Base-by-base conservation (phyloP, 30 jellyfish, hydroid and myxozoan genomes). In the Morbakka virulenta region DNA sequence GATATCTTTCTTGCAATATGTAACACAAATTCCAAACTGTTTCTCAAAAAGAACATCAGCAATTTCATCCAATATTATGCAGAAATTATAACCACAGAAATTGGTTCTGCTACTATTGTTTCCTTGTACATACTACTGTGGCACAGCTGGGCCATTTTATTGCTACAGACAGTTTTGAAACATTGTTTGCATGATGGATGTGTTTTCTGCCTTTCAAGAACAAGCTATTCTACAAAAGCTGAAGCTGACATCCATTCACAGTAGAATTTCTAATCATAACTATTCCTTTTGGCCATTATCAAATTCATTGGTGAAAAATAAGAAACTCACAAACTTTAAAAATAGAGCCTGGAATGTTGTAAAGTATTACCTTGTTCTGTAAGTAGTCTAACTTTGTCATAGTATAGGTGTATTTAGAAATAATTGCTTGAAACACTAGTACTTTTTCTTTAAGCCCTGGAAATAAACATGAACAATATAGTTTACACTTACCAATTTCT, bases 21-120 rank as follows among this genome's bases (percentile, higher is more conserved):
- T 52, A 25, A 62, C 87, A 14, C 77, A 52, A 57, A 76, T 62
- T 11, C 79, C 87, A 13, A 76, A 50, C 81, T 76, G 80, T 29
- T 76, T 76, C 62, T 76, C 79, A 48, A 67, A 62, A 33, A 68
- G 35, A 35, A 76, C 67, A 57, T 76, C 87, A 30, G 78, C 62
- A 25, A 68, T 76, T 61, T 76, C 77, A 63, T 57, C 87, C n/a
- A 78, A 78, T 51, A 52, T 76, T 12, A 35, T 76, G 68, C 87
- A 52, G 87, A 76, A 61, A 52, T 57, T 31, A 81, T 81, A 36
- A 77, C 28, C n/a, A 77, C 63, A 9, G 89, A 61, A 2, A 73
- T 66, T 17, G 64, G n/a, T 48, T 77, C 35, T 35, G 62, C 28
- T 23, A 22, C 82, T 13, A 72, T 64, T 62, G 76, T 41, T 50